Conservation (phyloP, 2,797 vertebrate genomes). For the Syngnathus acus region DNA sequence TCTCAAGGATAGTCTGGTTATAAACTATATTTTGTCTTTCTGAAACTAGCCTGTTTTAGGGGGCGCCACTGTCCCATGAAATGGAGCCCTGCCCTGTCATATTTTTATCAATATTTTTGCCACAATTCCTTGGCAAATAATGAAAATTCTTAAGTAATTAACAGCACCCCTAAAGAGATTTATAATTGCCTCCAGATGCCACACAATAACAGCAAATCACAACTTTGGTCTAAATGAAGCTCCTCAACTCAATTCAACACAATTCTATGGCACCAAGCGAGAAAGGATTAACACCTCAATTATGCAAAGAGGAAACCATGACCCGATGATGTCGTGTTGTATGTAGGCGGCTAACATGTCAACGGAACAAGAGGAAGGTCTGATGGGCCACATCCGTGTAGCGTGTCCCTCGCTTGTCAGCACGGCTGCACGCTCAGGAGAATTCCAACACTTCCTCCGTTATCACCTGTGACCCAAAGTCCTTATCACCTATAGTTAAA, state of each 20-base stretch:
- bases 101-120: too few relatives aligned
- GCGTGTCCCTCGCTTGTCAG: conserved; percentile 58
- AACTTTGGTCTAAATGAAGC: not conserved
- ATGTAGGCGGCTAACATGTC: conserved; percentile 17
- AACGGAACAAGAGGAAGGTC: conserved; percentile 26
- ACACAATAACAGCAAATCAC: not conserved
- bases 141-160: too few relatives aligned
- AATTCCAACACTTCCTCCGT: conserved; percentile 65
- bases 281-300: not conserved
- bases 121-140: too few relatives aligned
- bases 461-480: conserved; percentile 57
- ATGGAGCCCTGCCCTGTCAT: not conserved
- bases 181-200: too few relatives aligned
- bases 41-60: not conserved
- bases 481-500: conserved; percentile 48
- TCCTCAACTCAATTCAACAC: not conserved
- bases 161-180: too few relatives aligned
- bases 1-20: not conserved
- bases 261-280: not conserved
- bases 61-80: not conserved
- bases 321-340: conserved; percentile 1
- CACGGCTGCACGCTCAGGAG: conserved; percentile 36
- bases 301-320: conserved; percentile 9
- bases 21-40: not conserved
- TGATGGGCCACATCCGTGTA: conserved; percentile 20